Percentiles rank a stretch among this genome's conserved stretches.
Evolutionary conservation across 2,113 vertebrate genomes (phyloP).

Genomic region (Calyptommatus sinebrachiatus): DNA sequence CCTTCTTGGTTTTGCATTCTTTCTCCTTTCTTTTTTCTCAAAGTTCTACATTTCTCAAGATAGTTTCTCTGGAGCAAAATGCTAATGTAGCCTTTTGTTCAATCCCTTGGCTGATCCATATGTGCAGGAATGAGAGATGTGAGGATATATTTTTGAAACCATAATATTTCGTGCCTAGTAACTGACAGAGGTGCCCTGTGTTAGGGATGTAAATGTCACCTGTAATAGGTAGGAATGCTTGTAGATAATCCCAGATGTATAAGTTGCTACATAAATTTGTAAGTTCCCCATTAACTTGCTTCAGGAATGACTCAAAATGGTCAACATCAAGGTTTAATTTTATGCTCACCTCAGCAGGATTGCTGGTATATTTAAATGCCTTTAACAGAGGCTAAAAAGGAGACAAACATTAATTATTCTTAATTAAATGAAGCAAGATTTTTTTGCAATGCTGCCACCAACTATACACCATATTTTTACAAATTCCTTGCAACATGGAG

Average conservation of each 20-base stretch:
- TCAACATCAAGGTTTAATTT: constrained; percentile 15
- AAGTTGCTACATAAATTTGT: not conserved
- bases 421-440: not conserved
- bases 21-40: not conserved
- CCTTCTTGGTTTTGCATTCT: not conserved
- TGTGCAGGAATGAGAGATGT: constrained; percentile 16
- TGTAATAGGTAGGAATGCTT: not conserved
- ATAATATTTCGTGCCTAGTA: constrained; percentile 3
- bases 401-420: not conserved
- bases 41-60: constrained; percentile 15
- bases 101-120: constrained; percentile 11
- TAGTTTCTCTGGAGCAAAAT: constrained; percentile 18
- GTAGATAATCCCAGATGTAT: constrained; percentile 15
- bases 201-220: constrained; percentile 8
- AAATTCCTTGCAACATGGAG: not conserved
- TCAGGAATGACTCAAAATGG: not conserved
- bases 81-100: constrained; percentile 40
- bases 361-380: not conserved
- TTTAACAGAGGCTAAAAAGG: not conserved
- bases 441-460: not conserved
- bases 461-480: not conserved
- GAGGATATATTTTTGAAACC: not conserved
- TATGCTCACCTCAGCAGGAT: not conserved
- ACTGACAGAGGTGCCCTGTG: not conserved
- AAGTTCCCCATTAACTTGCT: not conserved